These are phyloP conservation scores for Paramormyrops kingsleyae DNA, from an alignment of 2,113 vertebrate species.

Conservation along the genomic window DNA sequence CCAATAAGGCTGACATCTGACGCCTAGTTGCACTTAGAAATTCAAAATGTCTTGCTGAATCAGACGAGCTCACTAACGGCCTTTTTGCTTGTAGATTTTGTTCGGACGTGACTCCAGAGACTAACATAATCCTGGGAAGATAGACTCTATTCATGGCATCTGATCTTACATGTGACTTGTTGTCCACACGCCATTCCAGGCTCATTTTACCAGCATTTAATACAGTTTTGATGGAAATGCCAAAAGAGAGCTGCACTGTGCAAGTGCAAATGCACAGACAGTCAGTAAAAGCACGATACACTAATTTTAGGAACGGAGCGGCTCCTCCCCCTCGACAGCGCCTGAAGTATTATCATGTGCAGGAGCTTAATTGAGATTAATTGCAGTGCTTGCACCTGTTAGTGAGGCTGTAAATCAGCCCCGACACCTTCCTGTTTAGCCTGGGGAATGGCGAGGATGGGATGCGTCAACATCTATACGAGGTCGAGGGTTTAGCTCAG, in stretches of 20 bases:
- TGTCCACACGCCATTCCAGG: background rate
- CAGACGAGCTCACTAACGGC: background rate
- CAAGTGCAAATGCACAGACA: background rate
- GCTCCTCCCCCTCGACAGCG: background rate
- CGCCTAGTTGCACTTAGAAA: background rate
- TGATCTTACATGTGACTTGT: background rate
- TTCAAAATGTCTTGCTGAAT: background rate
- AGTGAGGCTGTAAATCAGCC: constrained; percentile 50
- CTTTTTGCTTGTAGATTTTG: background rate
- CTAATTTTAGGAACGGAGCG: background rate
- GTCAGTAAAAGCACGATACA: background rate
- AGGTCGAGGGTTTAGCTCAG: constrained; percentile 12
- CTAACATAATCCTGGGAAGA: background rate
- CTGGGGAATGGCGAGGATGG: constrained; percentile 22
- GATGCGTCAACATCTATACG: constrained; percentile 32
- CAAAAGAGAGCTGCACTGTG: background rate
- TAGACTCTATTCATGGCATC: background rate
- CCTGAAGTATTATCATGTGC: constrained; percentile 1
- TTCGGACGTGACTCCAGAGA: background rate
- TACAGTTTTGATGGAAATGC: background rate
- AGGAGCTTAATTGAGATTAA: constrained; percentile 52
- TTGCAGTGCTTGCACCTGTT: constrained; percentile 45
- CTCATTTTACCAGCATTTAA: background rate
- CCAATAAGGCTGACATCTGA: background rate
- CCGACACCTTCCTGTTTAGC: constrained; percentile 47